These are phyloP conservation scores for Brachyistius frenatus DNA, from an alignment of 2,113 vertebrate species.

Conservation along the genomic window DNA sequence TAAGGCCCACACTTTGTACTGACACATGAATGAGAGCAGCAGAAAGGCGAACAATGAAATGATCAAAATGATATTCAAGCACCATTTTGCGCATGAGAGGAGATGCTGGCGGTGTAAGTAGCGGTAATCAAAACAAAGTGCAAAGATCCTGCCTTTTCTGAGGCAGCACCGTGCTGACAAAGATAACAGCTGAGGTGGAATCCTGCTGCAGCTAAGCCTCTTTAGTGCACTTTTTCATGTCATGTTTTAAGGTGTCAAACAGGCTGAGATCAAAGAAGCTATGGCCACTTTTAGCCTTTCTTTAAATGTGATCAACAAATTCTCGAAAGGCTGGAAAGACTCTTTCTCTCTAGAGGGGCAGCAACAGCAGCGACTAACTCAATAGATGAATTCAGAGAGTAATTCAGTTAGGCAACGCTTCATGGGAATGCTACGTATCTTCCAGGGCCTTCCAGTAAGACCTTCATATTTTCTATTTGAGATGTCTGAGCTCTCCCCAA, in stretches of 20 bases:
- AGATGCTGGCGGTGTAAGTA: slow-evolving; percentile 74
- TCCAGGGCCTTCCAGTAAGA: slow-evolving; percentile 68
- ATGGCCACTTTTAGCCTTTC: slow-evolving; percentile 25
- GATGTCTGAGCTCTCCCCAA: slow-evolving; percentile 50
- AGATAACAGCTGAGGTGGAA: slow-evolving; percentile 67
- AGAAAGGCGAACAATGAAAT: slow-evolving; percentile 74
- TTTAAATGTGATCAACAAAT: slow-evolving; percentile 58
- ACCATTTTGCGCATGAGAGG: slow-evolving; percentile 72
- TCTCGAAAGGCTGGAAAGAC: neutral
- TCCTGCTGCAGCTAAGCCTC: slow-evolving; percentile 55
- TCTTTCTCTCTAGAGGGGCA: slow-evolving; percentile 3
- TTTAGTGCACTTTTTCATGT: slow-evolving; percentile 46
- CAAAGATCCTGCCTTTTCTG: slow-evolving; percentile 68
- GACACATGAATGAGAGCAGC: slow-evolving; percentile 73
- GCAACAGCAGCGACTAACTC: slow-evolving; percentile 18
- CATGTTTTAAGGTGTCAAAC: slow-evolving; percentile 69
- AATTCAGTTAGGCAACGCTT: slow-evolving; percentile 51
- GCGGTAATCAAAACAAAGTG: slow-evolving; percentile 75
- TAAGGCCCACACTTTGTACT: slow-evolving; percentile 76
- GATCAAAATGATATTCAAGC: slow-evolving; percentile 75
- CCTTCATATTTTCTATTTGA: slow-evolving; percentile 58
- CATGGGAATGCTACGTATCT: slow-evolving; percentile 56
- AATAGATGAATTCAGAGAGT: slow-evolving; percentile 54
- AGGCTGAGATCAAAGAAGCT: slow-evolving; percentile 63
- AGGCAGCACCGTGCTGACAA: slow-evolving; percentile 58